These are phyloP conservation scores for Adela reaumurella DNA, from an alignment of 2,888 invertebrate species.

Conservation along the genomic window DNA sequence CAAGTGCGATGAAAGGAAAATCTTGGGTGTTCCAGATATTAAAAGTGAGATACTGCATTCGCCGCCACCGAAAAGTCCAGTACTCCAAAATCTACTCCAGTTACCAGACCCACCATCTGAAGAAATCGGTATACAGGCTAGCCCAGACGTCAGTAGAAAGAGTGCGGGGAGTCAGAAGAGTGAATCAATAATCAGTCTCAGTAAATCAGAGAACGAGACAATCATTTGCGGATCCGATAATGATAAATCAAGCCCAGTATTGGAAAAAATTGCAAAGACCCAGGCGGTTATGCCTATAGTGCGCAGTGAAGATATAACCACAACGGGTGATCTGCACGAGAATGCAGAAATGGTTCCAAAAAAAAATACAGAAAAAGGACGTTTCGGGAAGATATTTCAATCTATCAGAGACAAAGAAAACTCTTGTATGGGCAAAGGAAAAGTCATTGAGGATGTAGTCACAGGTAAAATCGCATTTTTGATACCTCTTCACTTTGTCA, in stretches of 20 bases:
- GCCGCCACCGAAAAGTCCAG: slow-evolving; percentile 43
- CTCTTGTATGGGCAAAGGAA: slow-evolving; percentile 48
- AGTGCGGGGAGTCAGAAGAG: slow-evolving; percentile 46
- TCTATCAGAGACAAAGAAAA: slow-evolving; percentile 43
- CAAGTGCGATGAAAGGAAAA: slow-evolving; percentile 29
- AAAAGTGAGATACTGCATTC: slow-evolving; percentile 31
- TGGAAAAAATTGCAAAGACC: slow-evolving; percentile 37
- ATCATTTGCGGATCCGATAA: slow-evolving; percentile 48
- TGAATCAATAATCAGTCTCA: slow-evolving; percentile 31
- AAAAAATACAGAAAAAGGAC: slow-evolving; percentile 36
- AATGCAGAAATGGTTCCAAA: slow-evolving; percentile 37
- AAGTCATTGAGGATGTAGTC: slow-evolving; percentile 44
- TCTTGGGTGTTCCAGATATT: slow-evolving; percentile 32
- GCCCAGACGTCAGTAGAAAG: slow-evolving; percentile 37
- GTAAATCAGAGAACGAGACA: slow-evolving; percentile 47
- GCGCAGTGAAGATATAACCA: slow-evolving; percentile 41
- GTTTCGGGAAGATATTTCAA: slow-evolving; percentile 41
- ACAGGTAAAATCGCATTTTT: too few relatives aligned
- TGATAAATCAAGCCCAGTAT: slow-evolving; percentile 40
- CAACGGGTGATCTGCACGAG: slow-evolving; percentile 19
- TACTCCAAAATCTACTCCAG: slow-evolving; percentile 36
- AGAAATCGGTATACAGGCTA: slow-evolving; percentile 35
- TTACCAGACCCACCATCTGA: too few relatives aligned
- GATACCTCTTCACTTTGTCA: too few relatives aligned
- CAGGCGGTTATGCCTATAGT: slow-evolving; percentile 50